Conservation (phyloP, 2,113 vertebrate genomes). For the Eubucco bourcierii region DNA sequence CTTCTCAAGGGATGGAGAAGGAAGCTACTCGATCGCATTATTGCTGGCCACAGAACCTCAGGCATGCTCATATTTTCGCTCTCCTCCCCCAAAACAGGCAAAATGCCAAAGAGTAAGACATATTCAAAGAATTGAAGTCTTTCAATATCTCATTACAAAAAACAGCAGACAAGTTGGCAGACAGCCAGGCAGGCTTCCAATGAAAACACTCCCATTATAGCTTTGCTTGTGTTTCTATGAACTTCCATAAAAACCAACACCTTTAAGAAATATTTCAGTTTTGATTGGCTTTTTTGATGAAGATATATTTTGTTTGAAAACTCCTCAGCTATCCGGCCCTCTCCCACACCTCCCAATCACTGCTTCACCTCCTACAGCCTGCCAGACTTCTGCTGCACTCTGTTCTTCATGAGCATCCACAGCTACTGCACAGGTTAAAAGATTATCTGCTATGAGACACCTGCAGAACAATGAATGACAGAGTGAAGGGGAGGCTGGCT, state of each 20-base stretch:
- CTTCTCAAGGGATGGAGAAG: background rate
- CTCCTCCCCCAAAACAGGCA: constrained; percentile 13
- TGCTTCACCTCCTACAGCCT: background rate
- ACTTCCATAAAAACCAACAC: constrained; percentile 58
- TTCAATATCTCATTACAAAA: constrained; percentile 68
- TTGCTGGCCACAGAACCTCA: constrained; percentile 53
- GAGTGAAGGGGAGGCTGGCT: background rate
- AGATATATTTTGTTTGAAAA: constrained; percentile 65
- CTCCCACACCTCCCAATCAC: constrained; percentile 39
- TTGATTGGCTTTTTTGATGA: constrained; percentile 57
- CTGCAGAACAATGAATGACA: background rate
- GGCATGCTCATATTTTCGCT: constrained; percentile 8
- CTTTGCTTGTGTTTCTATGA: constrained; percentile 59
- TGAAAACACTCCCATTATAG: constrained; percentile 64
- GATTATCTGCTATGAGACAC: background rate
- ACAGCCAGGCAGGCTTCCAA: constrained; percentile 58
- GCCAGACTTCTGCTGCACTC: constrained; percentile 1
- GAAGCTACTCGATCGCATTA: constrained; percentile 35
- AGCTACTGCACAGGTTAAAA: constrained; percentile 30
- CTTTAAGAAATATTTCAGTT: constrained; percentile 64
- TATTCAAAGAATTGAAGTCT: constrained; percentile 58
- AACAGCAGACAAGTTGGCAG: constrained; percentile 55
- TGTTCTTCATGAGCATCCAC: background rate
- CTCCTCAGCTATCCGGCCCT: constrained; percentile 26
- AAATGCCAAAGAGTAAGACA: constrained; percentile 48